Percentiles rank a stretch among this genome's conserved stretches.
These are phyloP conservation scores for Erebia epiphron DNA, from an alignment of 2,888 invertebrate species.

Conservation along the genomic window DNA sequence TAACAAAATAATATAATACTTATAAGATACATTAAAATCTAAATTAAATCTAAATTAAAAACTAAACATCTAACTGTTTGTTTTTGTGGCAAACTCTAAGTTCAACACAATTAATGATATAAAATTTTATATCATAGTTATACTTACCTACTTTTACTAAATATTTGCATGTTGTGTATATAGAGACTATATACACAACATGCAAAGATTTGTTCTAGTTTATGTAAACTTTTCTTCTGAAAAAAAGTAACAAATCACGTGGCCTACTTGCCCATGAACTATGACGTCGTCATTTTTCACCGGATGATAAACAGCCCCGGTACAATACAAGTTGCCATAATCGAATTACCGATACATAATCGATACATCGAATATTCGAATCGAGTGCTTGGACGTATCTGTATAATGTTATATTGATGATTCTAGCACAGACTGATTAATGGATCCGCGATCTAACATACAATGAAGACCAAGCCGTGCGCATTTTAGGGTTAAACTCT, in stretches of 20 bases:
- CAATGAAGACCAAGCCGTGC: slow-evolving; percentile 66
- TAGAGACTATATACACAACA: no score
- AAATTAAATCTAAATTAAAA: no score
- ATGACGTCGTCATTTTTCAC: slow-evolving; percentile 65
- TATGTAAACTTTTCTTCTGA: background rate
- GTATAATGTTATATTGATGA: slow-evolving; percentile 81
- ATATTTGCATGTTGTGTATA: no score
- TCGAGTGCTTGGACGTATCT: slow-evolving; percentile 78
- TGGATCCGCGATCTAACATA: slow-evolving; percentile 71
- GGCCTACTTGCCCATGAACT: slow-evolving; percentile 42
- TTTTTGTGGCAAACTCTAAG: no score
- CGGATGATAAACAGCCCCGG: slow-evolving; percentile 69
- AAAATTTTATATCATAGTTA: no score
- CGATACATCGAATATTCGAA: slow-evolving; percentile 74
- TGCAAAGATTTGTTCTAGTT: background rate
- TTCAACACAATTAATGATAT: no score
- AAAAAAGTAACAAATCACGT: slow-evolving; percentile 21
- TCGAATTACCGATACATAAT: slow-evolving; percentile 78
- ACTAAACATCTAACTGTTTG: no score
- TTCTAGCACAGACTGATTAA: slow-evolving; percentile 81
- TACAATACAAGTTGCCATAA: slow-evolving; percentile 68
- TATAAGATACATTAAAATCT: no score
- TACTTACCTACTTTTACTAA: no score
- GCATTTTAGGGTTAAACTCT: slow-evolving; percentile 51
- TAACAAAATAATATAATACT: no score